Base-by-base conservation (phyloP, 2,797 vertebrate species). In the Hephaestus fuliginosus region DNA sequence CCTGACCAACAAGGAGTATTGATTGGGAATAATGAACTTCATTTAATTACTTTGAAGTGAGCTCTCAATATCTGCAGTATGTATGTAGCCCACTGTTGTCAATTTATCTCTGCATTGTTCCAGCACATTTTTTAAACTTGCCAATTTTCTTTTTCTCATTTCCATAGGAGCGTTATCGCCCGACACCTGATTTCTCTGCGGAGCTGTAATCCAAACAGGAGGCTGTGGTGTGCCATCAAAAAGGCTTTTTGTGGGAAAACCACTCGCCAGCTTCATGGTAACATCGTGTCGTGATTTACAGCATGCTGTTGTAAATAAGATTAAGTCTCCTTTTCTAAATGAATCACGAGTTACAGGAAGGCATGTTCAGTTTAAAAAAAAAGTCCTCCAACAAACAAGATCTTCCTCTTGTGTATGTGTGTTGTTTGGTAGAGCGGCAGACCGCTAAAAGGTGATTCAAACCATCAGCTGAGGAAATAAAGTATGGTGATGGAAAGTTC, bases 271-370 rank as follows among this genome's bases (percentile, higher is more conserved):
- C 14, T 44, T 60, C 33, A 51, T 14, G 25, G 64, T 68, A 44
- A 13, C 60, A 46, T 28, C 2, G 11, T n/a, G 51, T 49, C 17
- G 0, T 30, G 55, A 71, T 68, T 81, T 75, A 53, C 17, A 18
- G 14, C 51, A 7, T 1, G 4, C 43, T 51, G 64, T 55, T 25
- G 30, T 63, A 58, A 71, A 80, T 68, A 39, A 74, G 14, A 64
- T 58, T 52, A 13, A 41, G 12, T 46, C 30, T 78, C 43, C 72
- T 65, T 63, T 51, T 22, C 75, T 30, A 13, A 74, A 79, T 56
- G 15, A 73, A 69, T 72, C 57, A 72, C 4, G 1, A 79, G 43
- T 68, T 58, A 75, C 46, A 76, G 58, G 52, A 74, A 78, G 46
- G 22, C 3, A 7, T 44, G 44, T 49, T 33, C 5, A 15, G 4